Evolutionary conservation across 2,888 invertebrate genomes (phyloP), one percentile per base, ranked within the genome.

Genomic region (Parnassius apollo): DNA sequence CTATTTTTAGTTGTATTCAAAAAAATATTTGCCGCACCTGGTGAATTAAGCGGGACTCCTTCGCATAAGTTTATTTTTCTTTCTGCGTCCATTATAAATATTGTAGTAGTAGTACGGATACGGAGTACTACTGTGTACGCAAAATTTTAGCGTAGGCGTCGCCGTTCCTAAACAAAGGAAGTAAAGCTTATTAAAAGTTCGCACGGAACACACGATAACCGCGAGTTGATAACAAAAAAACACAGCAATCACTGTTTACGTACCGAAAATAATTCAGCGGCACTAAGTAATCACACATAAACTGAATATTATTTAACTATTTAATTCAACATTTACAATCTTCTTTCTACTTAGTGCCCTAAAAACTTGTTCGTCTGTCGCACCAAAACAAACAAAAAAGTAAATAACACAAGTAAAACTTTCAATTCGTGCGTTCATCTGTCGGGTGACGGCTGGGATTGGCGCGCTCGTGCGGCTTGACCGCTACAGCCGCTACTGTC

Each of bases 91-190:
- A 91, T 91, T 74, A 66, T 85, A 75, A 77, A 77, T 78, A 76
- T 72, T 75, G 71, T 71, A 70, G 68, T 74, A 75, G 70, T 80
- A 80, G 75, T 75, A 73, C 72, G 73, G 75, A 48, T 13, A 2
- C 73, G 75, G 18, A 18, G 18, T 81, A 83, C 77, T 77, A 79
- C 77, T 73, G 72, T 73, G 81, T 77, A 82, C 74, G 74, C 76
- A 74, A 73, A 63, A 69, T 70, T 71, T 72, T 68, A 65, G 81
- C 77, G 85, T 83, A 81, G 82, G 85, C 84, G 88, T 81, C 83
- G 80, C 74, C 80, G 80, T 75, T 75, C 83, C 86, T 85, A 86
- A 86, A 89, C 90, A 89, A 90, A 88, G 88, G 87, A 88, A 82
- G 79, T 75, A 72, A 76, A 86, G 83, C 83, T 86, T 82, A 75